Evolutionary conservation across 2,113 vertebrate genomes (phyloP).

Genomic region (Orycteropus afer): DNA sequence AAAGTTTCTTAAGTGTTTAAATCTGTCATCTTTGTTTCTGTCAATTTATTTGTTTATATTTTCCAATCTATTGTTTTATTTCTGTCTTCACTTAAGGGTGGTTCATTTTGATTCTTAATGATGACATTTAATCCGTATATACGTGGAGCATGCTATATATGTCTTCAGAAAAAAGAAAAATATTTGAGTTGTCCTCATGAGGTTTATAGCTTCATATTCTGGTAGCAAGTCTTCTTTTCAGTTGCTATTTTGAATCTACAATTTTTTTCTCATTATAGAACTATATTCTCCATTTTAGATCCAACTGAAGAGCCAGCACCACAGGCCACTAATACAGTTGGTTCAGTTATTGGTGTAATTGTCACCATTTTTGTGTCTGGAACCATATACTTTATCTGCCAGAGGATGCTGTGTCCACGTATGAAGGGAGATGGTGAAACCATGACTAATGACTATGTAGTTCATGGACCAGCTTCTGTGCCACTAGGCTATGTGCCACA

Average conservation of each 20-base stretch:
- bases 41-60: background rate
- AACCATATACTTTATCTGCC: conserved; percentile 96
- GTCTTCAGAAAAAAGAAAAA: conserved; percentile 14
- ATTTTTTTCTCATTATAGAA: conserved; percentile 28
- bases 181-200: background rate
- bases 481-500: conserved; percentile 97
- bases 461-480: conserved; percentile 94
- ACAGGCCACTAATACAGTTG: conserved; percentile 94
- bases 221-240: background rate
- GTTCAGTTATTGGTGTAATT: conserved; percentile 96
- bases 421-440: conserved; percentile 98
- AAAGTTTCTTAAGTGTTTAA: conserved; percentile 42
- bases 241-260: background rate
- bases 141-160: background rate
- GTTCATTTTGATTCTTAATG: conserved; percentile 41
- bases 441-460: conserved; percentile 96
- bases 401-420: conserved; percentile 96
- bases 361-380: conserved; percentile 95
- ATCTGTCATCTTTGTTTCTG: background rate
- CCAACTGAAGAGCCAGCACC: conserved; percentile 95
- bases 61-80: background rate
- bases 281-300: conserved; percentile 84
- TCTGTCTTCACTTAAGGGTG: conserved; percentile 42
- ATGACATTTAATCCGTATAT: conserved; percentile 35
- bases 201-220: background rate